Conservation (phyloP, 2,888 invertebrate species). For the Spatulosminthurus flaviceps region DNA sequence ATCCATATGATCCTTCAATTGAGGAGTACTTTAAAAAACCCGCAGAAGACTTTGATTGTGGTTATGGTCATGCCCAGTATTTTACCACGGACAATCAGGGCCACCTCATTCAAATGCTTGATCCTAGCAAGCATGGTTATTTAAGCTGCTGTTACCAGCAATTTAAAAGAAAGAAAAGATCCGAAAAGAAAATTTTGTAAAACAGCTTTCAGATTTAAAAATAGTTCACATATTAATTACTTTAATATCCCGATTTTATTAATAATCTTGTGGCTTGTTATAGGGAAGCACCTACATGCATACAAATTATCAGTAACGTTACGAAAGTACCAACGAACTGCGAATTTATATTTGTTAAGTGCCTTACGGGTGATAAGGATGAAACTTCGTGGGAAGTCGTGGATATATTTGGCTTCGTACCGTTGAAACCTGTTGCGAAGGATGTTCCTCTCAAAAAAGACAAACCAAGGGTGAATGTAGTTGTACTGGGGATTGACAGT, state of each 20-base stretch:
- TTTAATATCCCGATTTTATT: no score
- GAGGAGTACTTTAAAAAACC: neutral
- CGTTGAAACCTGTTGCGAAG: neutral
- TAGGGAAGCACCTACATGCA: neutral
- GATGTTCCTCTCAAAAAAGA: neutral
- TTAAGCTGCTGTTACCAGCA: neutral
- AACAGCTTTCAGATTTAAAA: neutral
- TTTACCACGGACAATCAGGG: neutral
- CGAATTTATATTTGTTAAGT: neutral
- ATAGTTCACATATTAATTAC: neutral
- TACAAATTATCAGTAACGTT: neutral
- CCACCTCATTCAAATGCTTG: neutral
- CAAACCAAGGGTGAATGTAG: slow-evolving; percentile 70
- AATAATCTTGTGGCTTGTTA: no score
- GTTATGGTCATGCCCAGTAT: neutral
- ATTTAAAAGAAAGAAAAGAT: neutral
- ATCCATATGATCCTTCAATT: slow-evolving; percentile 6
- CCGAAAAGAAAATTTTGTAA: neutral
- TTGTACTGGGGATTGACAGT: slow-evolving; percentile 85
- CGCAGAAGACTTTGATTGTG: neutral
- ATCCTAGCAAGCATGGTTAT: neutral
- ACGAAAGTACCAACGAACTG: neutral
- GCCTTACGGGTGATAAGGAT: neutral
- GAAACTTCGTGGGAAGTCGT: neutral
- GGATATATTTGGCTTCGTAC: neutral